Conservation (phyloP, 2,888 invertebrate species). For the Rutpela maculata region DNA sequence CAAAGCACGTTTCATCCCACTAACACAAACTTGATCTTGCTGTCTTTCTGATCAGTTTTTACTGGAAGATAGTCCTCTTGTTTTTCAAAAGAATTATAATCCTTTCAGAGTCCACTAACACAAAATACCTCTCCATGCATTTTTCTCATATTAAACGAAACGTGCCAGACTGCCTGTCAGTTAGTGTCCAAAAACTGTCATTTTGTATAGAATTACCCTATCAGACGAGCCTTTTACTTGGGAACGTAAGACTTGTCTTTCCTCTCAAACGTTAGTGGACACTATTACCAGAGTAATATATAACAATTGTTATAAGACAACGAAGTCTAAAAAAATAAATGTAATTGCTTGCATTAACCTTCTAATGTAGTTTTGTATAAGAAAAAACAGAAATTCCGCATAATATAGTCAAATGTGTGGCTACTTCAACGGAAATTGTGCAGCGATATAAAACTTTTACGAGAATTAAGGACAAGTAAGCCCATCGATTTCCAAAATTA, state of each 20-base stretch:
- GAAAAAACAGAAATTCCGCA: constrained; percentile 7
- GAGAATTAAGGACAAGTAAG: constrained; percentile 1
- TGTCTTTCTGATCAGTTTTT: no score
- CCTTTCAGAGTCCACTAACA: no score
- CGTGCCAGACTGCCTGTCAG: background rate
- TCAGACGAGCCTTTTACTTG: background rate
- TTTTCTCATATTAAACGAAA: background rate
- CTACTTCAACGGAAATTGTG: constrained; percentile 14
- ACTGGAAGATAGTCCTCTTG: no score
- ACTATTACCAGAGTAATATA: background rate
- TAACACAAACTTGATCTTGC: no score
- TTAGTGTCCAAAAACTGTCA: background rate
- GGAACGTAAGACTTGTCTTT: background rate
- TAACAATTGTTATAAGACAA: background rate
- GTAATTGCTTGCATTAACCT: constrained; percentile 13
- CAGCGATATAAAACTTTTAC: constrained; percentile 8
- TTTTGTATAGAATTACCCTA: background rate
- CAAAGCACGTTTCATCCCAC: no score
- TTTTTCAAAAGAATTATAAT: no score
- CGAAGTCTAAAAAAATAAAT: constrained; percentile 8
- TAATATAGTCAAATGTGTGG: constrained; percentile 4
- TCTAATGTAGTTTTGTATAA: constrained; percentile 1
- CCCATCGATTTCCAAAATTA: constrained; percentile 12
- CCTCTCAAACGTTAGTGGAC: background rate
- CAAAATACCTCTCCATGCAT: no score